Conservation (phyloP, 2,888 invertebrate genomes). For the Drosophila buzzatii region DNA sequence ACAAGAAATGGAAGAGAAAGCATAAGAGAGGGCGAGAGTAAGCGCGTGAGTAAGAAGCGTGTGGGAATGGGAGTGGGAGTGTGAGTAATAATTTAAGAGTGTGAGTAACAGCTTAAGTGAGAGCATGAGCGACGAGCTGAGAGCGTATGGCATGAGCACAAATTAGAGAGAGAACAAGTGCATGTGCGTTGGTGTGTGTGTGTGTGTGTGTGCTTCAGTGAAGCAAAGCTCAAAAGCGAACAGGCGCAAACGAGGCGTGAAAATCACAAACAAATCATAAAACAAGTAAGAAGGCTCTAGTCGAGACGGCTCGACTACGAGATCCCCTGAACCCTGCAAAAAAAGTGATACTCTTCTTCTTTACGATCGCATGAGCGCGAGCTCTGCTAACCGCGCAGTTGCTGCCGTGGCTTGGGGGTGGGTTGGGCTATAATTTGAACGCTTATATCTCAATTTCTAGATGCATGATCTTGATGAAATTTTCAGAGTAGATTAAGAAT, state of each 20-base stretch:
- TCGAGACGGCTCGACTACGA: too few relatives aligned
- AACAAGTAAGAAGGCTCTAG: too few relatives aligned
- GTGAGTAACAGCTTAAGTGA: slow-evolving; percentile 3
- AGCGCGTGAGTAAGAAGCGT: background rate
- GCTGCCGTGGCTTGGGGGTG: too few relatives aligned
- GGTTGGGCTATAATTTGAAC: too few relatives aligned
- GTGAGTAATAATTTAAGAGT: slow-evolving; percentile 7
- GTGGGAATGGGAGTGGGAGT: background rate
- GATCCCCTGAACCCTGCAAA: too few relatives aligned
- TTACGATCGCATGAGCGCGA: too few relatives aligned
- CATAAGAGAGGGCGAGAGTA: slow-evolving; percentile 2
- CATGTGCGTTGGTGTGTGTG: slow-evolving; percentile 9
- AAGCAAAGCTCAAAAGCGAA: slow-evolving; percentile 60
- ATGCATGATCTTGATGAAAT: too few relatives aligned
- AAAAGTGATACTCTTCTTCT: too few relatives aligned
- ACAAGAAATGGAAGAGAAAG: slow-evolving; percentile 13
- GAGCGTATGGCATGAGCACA: slow-evolving; percentile 8
- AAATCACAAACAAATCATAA: slow-evolving; percentile 79
- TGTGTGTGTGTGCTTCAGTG: slow-evolving; percentile 10
- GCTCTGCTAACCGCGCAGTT: too few relatives aligned
- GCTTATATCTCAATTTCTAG: too few relatives aligned
- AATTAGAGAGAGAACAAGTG: slow-evolving; percentile 18
- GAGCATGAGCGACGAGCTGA: slow-evolving; percentile 4
- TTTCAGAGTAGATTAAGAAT: too few relatives aligned
- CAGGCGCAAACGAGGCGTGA: slow-evolving; percentile 73